Base-by-base conservation (phyloP, 1,140 invertebrate genomes). In the Heliconius hewitsoni region DNA sequence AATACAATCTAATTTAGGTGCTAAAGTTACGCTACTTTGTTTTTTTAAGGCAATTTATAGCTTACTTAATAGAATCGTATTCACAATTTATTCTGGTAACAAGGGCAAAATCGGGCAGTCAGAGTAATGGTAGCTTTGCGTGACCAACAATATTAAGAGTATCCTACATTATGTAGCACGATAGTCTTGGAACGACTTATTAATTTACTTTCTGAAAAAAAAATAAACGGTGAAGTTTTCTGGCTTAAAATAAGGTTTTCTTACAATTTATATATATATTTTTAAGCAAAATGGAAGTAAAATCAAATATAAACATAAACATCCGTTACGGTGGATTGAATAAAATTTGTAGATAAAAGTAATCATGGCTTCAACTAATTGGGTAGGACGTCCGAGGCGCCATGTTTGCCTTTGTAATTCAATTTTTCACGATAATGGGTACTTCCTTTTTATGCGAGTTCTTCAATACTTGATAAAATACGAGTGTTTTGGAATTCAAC, bases 91-190 rank as follows among this genome's bases (percentile, higher is more conserved):
- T 84, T 81, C 60, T 55, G 76, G 76, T 81, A 78, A 85, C 79
- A 83, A 76, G 78, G 82, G 80, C 74, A 73, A 78, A 83, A 80
- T 80, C 77, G 87, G 84, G 87, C 82, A 80, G 78, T 86, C 87
- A 84, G 83, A 86, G 85, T 89, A 91, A 91, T 91, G 86, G 87
- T 82, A 82, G 79, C 83, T 84, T 90, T 87, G 85, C 87, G 87
- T 91, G 89, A 85, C 86, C 82, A 77, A 70, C 78, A 81, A 84
- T 85, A 91, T 89, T 86, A 89, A 74, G 81, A 80, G 55, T 73
- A 81, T 73, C 72, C 79, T 80, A 86, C 83, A 86, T 85, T 84
- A 83, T 72, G 75, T 73, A 82, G 79, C 79, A 85, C 80, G 81
- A 84, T 71, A 86, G 73, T 82, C 81, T 52, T 18, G 50, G 50